Conservation (phyloP, 2,888 invertebrate genomes). For the Rhimphoctona megacephalus region DNA sequence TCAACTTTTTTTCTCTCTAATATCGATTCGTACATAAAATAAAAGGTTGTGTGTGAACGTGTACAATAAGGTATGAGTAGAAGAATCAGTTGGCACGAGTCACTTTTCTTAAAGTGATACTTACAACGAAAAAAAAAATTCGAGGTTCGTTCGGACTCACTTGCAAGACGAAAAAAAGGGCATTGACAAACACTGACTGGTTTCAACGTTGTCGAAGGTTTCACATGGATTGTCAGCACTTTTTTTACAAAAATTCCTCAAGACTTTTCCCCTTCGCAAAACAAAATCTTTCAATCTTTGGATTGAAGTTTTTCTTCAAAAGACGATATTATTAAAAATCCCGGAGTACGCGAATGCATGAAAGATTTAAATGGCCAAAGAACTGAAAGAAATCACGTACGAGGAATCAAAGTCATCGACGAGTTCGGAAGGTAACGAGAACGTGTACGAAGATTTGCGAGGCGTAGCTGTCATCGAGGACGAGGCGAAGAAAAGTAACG, state of each 20-base stretch:
- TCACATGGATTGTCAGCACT: constrained; percentile 1
- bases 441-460: constrained; percentile 64
- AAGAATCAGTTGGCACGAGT: neutral
- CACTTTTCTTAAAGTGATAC: neutral
- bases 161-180: constrained; percentile 48
- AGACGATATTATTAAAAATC: neutral
- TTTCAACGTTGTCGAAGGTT: constrained; percentile 13
- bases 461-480: constrained; percentile 69
- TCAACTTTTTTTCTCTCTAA: constrained; percentile 13
- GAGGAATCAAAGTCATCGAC: constrained; percentile 32
- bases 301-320: neutral
- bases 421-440: constrained; percentile 20
- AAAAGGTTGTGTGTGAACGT: constrained; percentile 20
- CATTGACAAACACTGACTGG: constrained; percentile 12
- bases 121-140: constrained; percentile 12
- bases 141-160: constrained; percentile 47
- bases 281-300: neutral
- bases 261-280: too few species aligned
- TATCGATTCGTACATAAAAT: constrained; percentile 1
- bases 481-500: neutral
- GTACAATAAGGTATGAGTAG: neutral
- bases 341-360: neutral
- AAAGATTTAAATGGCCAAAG: constrained; percentile 53
- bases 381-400: constrained; percentile 6
- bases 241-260: neutral